Percentiles rank a stretch among this genome's conserved stretches.
Evolutionary conservation across 2,113 vertebrate species (phyloP).

Genomic region (Mormyrus iriodes): DNA sequence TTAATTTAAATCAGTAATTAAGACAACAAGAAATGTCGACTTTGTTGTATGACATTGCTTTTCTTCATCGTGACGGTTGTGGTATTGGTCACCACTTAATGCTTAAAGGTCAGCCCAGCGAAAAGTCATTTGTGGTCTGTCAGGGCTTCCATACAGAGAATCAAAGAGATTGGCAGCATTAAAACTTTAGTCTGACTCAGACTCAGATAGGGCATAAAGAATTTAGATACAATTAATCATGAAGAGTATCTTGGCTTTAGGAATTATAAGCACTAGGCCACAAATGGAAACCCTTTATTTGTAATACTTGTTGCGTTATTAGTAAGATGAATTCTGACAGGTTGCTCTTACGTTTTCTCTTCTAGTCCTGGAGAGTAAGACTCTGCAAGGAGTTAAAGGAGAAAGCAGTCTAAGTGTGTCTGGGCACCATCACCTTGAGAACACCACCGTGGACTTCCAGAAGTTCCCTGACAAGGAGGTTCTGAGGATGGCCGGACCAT

Average conservation of each 20-base stretch:
- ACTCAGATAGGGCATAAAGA: not conserved
- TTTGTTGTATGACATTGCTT: not conserved
- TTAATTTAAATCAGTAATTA: not conserved
- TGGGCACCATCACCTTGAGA: conserved; percentile 76
- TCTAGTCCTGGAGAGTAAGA: conserved; percentile 87
- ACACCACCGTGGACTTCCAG: conserved; percentile 88
- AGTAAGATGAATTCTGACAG: not conserved
- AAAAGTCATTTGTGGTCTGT: not conserved
- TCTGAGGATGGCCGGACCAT: conserved; percentile 79
- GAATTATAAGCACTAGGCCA: not conserved
- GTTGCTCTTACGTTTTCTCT: conserved; percentile 26
- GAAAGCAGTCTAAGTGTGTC: conserved; percentile 70
- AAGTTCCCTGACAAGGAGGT: conserved; percentile 86
- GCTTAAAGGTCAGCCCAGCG: not conserved
- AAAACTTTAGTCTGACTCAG: not conserved
- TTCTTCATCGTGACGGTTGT: not conserved
- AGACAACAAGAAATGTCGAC: not conserved
- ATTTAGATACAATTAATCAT: not conserved
- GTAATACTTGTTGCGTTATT: not conserved
- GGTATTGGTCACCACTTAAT: not conserved
- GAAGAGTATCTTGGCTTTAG: not conserved
- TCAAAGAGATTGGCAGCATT: not conserved
- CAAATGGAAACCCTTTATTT: not conserved
- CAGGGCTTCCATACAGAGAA: not conserved
- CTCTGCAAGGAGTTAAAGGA: conserved; percentile 76